phyloP scores from a whole-genome alignment of 2,888 invertebrate species.

The Agrochola macilenta region DNA sequence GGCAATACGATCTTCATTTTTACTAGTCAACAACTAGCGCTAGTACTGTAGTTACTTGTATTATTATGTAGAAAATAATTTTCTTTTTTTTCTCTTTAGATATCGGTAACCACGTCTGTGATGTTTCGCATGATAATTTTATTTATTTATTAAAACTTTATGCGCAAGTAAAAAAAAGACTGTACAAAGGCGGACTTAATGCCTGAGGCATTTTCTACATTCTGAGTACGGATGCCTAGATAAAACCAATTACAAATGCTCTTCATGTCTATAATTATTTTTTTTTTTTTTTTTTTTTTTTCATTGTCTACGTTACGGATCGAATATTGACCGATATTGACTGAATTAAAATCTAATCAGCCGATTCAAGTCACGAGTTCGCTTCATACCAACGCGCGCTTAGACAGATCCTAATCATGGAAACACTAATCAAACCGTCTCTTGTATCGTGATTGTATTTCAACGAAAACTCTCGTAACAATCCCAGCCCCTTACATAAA shows the following conservation, averaged over 20 bases:
- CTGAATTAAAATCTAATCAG: slow-evolving; percentile 30
- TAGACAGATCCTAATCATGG: slow-evolving; percentile 13
- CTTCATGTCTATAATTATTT: slow-evolving; percentile 3
- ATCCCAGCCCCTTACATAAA: background rate
- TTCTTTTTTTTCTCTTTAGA: too few species aligned
- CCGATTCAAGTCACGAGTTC: slow-evolving; percentile 38
- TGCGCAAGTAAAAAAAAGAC: too few species aligned
- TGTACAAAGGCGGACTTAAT: too few species aligned
- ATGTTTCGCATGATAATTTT: too few species aligned
- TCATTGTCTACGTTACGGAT: background rate
- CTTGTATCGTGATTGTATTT: slow-evolving; percentile 20
- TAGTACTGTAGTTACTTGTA: too few species aligned
- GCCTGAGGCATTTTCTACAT: too few species aligned
- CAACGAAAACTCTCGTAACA: background rate
- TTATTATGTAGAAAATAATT: too few species aligned
- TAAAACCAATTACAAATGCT: slow-evolving; percentile 8
- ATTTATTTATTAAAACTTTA: too few species aligned
- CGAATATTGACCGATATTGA: background rate
- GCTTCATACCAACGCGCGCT: slow-evolving; percentile 3
- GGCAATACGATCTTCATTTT: too few species aligned
- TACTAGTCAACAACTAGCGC: too few species aligned
- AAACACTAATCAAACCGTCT: slow-evolving; percentile 25
- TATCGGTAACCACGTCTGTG: too few species aligned
- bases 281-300: too few species aligned
- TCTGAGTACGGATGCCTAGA: background rate